Conservation (phyloP, 2,888 invertebrate species). For the Athrips mouffetella region DNA sequence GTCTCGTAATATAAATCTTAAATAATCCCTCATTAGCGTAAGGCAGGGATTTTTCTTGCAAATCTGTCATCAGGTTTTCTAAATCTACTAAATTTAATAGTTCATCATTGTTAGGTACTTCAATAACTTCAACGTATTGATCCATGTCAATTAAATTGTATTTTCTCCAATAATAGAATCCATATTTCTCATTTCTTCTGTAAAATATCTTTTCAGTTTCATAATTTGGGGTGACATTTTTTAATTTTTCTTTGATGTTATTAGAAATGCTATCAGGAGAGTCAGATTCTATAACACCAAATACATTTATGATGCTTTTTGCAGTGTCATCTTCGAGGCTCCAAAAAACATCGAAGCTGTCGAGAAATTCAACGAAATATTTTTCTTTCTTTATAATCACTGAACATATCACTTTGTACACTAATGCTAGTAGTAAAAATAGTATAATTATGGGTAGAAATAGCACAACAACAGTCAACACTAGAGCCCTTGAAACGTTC, state of each 20-base stretch:
- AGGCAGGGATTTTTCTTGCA: slow-evolving; percentile 60
- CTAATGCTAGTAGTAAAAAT: slow-evolving; percentile 32
- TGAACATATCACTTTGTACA: slow-evolving; percentile 45
- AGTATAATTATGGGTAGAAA: slow-evolving; percentile 34
- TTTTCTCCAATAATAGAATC: slow-evolving; percentile 74
- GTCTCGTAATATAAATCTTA: slow-evolving; percentile 66
- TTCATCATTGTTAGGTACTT: slow-evolving; percentile 38
- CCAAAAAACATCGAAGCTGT: slow-evolving; percentile 76
- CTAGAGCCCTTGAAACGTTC: slow-evolving; percentile 24
- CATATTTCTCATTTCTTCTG: slow-evolving; percentile 56
- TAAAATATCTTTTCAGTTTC: slow-evolving; percentile 60
- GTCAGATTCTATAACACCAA: slow-evolving; percentile 61
- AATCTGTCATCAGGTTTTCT: slow-evolving; percentile 50
- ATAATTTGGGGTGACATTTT: slow-evolving; percentile 29
- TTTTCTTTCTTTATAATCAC: slow-evolving; percentile 45
- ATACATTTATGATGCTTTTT: slow-evolving; percentile 66
- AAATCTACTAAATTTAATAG: slow-evolving; percentile 43
- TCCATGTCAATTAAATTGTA: slow-evolving; percentile 49
- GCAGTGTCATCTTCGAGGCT: slow-evolving; percentile 66
- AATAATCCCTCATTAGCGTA: slow-evolving; percentile 65
- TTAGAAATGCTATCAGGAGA: slow-evolving; percentile 35
- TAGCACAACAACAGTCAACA: slow-evolving; percentile 32
- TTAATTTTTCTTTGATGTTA: slow-evolving; percentile 41
- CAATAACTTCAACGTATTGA: slow-evolving; percentile 62
- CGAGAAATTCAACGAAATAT: slow-evolving; percentile 63